phyloP scores from a whole-genome alignment of 2,888 invertebrate genomes.

The Epicampocera succincta region DNA sequence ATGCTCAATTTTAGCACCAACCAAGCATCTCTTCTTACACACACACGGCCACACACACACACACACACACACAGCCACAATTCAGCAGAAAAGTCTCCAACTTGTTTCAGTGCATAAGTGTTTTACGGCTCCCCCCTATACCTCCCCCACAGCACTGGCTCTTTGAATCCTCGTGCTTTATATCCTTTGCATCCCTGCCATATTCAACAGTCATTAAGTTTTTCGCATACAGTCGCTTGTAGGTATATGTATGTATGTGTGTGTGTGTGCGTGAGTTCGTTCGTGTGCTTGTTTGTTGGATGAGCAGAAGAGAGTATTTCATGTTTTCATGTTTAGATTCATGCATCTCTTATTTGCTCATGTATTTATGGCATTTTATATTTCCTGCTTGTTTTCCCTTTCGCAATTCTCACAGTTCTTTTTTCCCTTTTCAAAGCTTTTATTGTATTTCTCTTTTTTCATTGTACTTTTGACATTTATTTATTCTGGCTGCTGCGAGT shows the following conservation, averaged over 20 bases:
- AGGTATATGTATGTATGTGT: not conserved
- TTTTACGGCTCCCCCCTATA: not conserved
- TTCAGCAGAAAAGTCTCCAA: constrained; percentile 54
- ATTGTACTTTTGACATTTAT: constrained; percentile 50
- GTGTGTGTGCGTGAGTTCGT: too few species aligned
- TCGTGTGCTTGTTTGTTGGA: too few species aligned
- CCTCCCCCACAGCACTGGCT: too few species aligned
- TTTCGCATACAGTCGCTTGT: constrained; percentile 3
- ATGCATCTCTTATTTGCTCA: constrained; percentile 31
- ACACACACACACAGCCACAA: not conserved
- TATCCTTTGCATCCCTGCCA: constrained; percentile 16
- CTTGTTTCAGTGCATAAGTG: constrained; percentile 8
- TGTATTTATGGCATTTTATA: constrained; percentile 34
- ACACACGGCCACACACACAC: too few species aligned
- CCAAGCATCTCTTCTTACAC: constrained; percentile 52
- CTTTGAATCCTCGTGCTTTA: not conserved
- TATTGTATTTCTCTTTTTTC: constrained; percentile 39
- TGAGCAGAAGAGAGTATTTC: not conserved
- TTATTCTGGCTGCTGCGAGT: constrained; percentile 22
- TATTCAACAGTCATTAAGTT: constrained; percentile 65
- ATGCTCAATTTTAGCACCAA: constrained; percentile 20
- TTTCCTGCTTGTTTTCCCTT: constrained; percentile 18
- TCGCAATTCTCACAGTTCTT: constrained; percentile 43
- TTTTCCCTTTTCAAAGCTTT: constrained; percentile 5
- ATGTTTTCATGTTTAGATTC: constrained; percentile 34